Evolutionary conservation across 64 coral and sea anemone species (phyloP), one percentile per base, ranked within the genome.

Genomic region (Montipora capricornis): DNA sequence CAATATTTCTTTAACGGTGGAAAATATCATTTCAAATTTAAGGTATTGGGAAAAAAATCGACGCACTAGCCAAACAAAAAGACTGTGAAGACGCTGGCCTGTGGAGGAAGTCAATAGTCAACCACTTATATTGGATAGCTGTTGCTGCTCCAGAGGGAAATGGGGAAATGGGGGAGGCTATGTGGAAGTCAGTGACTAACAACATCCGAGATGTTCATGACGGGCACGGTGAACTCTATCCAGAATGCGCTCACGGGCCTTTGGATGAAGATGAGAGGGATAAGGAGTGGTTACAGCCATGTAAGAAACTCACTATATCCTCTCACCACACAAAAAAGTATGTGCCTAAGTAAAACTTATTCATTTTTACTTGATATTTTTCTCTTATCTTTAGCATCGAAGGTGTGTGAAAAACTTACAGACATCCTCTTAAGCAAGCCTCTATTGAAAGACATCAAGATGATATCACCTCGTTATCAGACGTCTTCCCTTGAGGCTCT

Each of bases 61-160:
- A 69, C 46, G 12, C 67, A 2, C 29, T 88, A 17, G 67, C 68
- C 5, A 88, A 88, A 24, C 50, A 51, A 4, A 88, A 88, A 74
- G 71, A 75, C 5, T 93, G 68, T 68, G 37, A 26, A 80, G 75
- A 87, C 79, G 61, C 87, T 80, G 91, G 75, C 0, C 55, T 77
- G 62, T 93, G 91, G 83, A 29, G 29, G 29, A 37, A 37, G 29
- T 37, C 29, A 37, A 37, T 37, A 1, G 29, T 37, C 29, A 37
- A 77, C 17, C 91, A 93, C 51, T 68, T 93, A 6, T 93, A 93
- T 46, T 80, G 91, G 91, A 87, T 84, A 80, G 83, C 91, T 44
- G 82, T 55, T 19, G 12, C 79, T 61, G 88, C 84, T 4, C 78
- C 92, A 80, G 87, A 94, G 58, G 85, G 86, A 2, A 16, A 89